Evolutionary conservation across 1,140 invertebrate genomes (phyloP).

Genomic region (Magallana angulata): DNA sequence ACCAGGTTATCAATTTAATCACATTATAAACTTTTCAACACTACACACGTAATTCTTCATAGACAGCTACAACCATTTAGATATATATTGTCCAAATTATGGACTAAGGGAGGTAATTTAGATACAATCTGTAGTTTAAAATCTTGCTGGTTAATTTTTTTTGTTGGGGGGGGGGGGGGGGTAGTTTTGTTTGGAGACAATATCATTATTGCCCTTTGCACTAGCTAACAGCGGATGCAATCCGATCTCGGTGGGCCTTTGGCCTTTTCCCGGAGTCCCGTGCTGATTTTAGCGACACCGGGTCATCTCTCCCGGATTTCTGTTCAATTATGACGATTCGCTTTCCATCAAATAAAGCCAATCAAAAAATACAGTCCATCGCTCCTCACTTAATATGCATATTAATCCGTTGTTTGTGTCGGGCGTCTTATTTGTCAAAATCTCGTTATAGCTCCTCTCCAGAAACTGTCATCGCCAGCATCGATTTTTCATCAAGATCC

Average conservation of each 20-base stretch:
- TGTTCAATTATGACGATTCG: slow-evolving; percentile 36
- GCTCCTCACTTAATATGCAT: slow-evolving; percentile 33
- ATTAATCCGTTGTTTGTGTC: slow-evolving; percentile 37
- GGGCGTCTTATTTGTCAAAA: slow-evolving; percentile 35
- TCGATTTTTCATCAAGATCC: slow-evolving; percentile 37
- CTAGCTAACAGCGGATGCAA: background rate
- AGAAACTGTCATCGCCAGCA: slow-evolving; percentile 22
- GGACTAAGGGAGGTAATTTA: slow-evolving; percentile 25
- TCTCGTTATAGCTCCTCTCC: slow-evolving; percentile 31
- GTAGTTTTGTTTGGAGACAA: background rate
- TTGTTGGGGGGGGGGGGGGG: no score
- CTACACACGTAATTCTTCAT: no score
- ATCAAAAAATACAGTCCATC: slow-evolving; percentile 36
- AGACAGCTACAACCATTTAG: background rate
- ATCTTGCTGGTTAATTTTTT: no score
- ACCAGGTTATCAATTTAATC: no score
- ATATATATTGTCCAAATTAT: background rate
- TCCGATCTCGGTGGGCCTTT: background rate
- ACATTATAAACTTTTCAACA: no score
- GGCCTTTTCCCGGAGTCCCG: background rate
- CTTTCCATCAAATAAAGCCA: slow-evolving; percentile 24
- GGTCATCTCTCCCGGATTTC: slow-evolving; percentile 23
- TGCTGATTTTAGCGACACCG: slow-evolving; percentile 19
- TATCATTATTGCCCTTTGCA: background rate
- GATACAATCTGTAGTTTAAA: no score